Base-by-base conservation (phyloP, 2,113 vertebrate genomes). In the Aleadryas rufinucha region DNA sequence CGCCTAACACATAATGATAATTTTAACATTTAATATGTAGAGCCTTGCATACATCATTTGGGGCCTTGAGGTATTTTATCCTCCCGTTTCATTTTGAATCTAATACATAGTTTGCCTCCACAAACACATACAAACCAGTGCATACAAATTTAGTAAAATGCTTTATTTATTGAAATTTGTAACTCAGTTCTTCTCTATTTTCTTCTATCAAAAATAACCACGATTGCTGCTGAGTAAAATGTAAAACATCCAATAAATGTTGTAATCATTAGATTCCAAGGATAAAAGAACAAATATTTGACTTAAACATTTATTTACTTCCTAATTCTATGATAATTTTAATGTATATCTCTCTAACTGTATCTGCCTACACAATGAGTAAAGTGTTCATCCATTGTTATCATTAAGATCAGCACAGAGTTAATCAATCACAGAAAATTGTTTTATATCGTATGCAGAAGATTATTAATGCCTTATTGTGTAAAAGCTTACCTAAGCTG, bases 401-500 rank as follows among this genome's bases (percentile, higher is more conserved):
- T 97, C 68, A 9, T 80, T 97, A 97, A 91, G 92, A 97, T 98
- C 97, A 96, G 85, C 95, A 92, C 92, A 71, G 39, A 87, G 96
- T 97, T 98, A 98, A 98, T 98, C 98, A 98, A 97, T 98, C 97
- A 97, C 94, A 96, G 96, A 97, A 97, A 98, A 97, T 97, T 97
- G 96, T 91, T 97, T 97, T 96, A 91, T 97, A 98, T 97, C 47
- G 1, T 86, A 91, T 72, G 84, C 93, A 96, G 96, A 97, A 94
- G 93, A 97, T 98, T 98, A 98, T 98, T 97, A 98, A 98, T 98
- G 97, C 93, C 92, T 95, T 95, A 87, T 96, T 98, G 95, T 98
- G 88, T 97, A 98, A 98, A 97, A 98, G 97, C 98, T 98, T 98
- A 99, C 98, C 98, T 98, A 98, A 98, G 98, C 98, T 98, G 98